Evolutionary conservation across 2,113 vertebrate genomes (phyloP).

Genomic region (Lepisosteus osseus): DNA sequence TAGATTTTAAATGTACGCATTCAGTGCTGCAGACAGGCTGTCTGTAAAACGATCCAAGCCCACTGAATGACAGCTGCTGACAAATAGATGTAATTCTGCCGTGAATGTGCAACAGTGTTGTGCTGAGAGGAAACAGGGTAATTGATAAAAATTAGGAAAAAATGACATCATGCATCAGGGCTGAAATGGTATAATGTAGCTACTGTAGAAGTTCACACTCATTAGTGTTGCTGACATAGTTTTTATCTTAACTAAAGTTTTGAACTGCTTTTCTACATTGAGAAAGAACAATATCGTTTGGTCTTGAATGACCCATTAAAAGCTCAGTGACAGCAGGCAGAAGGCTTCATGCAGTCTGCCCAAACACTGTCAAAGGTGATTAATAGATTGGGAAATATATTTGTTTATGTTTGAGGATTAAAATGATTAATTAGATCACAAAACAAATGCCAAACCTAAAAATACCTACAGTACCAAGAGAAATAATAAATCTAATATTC

Average conservation of each 20-base stretch:
- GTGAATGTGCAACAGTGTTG: constrained; percentile 54
- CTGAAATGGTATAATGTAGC: constrained; percentile 35
- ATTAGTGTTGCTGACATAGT: constrained; percentile 41
- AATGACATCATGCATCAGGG: constrained; percentile 46
- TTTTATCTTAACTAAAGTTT: constrained; percentile 43
- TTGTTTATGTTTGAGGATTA: constrained; percentile 44
- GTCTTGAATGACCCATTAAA: constrained; percentile 36
- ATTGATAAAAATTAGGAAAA: constrained; percentile 61
- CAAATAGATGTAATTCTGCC: constrained; percentile 48
- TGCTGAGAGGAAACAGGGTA: constrained; percentile 56
- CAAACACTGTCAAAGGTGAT: constrained; percentile 20
- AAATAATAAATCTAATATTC: no score
- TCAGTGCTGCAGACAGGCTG: constrained; percentile 44
- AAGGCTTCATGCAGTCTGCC: constrained; percentile 19
- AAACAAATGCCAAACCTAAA: no score
- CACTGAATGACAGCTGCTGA: constrained; percentile 46
- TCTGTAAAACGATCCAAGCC: constrained; percentile 33
- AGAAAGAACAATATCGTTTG: not conserved
- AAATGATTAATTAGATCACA: constrained; percentile 40
- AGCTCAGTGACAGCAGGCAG: constrained; percentile 20
- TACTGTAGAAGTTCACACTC: constrained; percentile 41
- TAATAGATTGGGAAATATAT: constrained; percentile 33
- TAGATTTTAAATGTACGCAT: constrained; percentile 50
- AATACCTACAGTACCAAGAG: no score
- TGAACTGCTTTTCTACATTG: constrained; percentile 11